Percentiles rank a stretch among this genome's conserved stretches.
These are phyloP conservation scores for Holothuria scabra DNA, from an alignment of 53 echinoderm and acorn worm species.

Conservation along the genomic window DNA sequence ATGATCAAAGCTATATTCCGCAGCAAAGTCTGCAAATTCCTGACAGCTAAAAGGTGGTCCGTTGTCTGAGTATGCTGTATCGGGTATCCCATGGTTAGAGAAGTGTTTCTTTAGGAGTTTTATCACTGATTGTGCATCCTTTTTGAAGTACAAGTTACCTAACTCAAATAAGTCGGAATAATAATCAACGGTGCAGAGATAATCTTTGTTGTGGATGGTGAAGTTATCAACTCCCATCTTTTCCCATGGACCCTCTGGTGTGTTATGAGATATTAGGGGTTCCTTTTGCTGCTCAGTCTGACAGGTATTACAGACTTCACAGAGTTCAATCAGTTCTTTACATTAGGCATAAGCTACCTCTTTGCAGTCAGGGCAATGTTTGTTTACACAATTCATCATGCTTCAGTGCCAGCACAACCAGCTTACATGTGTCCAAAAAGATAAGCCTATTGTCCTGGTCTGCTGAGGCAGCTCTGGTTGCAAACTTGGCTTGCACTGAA, in stretches of 20 bases:
- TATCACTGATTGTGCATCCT: constrained; percentile 53
- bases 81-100: constrained; percentile 58
- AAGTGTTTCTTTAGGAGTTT: constrained; percentile 53
- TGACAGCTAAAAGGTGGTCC: constrained; percentile 53
- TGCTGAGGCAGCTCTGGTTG: too few relatives aligned
- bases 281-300: constrained; percentile 54
- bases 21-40: constrained; percentile 56
- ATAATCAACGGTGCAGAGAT: constrained; percentile 60
- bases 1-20: constrained; percentile 38
- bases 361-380: too few relatives aligned
- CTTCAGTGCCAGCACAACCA: too few relatives aligned
- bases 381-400: too few relatives aligned
- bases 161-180: constrained; percentile 62
- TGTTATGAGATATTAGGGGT: constrained; percentile 55
- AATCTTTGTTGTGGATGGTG: constrained; percentile 51
- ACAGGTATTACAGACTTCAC: constrained; percentile 58
- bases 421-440: too few relatives aligned
- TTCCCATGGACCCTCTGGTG: constrained; percentile 65
- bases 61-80: constrained; percentile 45
- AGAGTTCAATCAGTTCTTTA: constrained; percentile 43
- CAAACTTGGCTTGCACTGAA: too few relatives aligned
- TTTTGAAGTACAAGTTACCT: constrained; percentile 51
- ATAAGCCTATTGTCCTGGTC: too few relatives aligned
- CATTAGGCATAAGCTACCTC: too few relatives aligned
- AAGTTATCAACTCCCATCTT: constrained; percentile 59